phyloP scores from a whole-genome alignment of 2,888 invertebrate species.

The Zonitis immaculata region DNA sequence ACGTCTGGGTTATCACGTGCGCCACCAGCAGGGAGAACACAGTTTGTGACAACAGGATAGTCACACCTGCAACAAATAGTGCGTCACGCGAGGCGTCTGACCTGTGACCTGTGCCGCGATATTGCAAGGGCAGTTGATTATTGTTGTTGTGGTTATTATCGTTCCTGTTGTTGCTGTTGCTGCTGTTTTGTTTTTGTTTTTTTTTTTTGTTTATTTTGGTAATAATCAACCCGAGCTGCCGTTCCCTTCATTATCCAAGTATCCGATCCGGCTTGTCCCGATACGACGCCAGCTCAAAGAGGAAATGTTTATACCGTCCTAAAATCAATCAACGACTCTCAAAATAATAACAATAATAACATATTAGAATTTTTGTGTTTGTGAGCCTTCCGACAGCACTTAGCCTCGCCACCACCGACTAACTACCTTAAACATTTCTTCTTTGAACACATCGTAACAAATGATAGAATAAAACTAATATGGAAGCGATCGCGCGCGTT shows the following conservation, averaged over 20 bases:
- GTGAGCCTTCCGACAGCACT: constrained; percentile 32
- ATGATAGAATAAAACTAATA: constrained; percentile 19
- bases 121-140: constrained; percentile 10
- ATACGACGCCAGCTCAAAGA: constrained; percentile 42
- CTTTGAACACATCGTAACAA: constrained; percentile 44
- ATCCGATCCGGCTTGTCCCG: constrained; percentile 48
- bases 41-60: constrained; percentile 98
- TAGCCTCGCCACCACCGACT: constrained; percentile 33
- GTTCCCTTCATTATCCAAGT: constrained; percentile 43
- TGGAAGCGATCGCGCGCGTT: constrained; percentile 38
- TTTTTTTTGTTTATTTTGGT: no score
- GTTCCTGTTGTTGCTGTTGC: neutral
- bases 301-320: constrained; percentile 47
- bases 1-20: constrained; percentile 98
- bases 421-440: constrained; percentile 49
- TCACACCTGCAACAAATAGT: constrained; percentile 90
- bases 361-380: no score
- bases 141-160: neutral
- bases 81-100: constrained; percentile 49
- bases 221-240: constrained; percentile 11
- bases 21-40: constrained; percentile 99
- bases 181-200: no score
- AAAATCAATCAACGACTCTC: no score
- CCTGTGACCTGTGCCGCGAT: constrained; percentile 48
- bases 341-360: no score